A percentile compares a stretch with the other conserved stretches of the same genome.
phyloP scores from a whole-genome alignment of 2,113 vertebrate species.

The Rhinogobius similis region DNA sequence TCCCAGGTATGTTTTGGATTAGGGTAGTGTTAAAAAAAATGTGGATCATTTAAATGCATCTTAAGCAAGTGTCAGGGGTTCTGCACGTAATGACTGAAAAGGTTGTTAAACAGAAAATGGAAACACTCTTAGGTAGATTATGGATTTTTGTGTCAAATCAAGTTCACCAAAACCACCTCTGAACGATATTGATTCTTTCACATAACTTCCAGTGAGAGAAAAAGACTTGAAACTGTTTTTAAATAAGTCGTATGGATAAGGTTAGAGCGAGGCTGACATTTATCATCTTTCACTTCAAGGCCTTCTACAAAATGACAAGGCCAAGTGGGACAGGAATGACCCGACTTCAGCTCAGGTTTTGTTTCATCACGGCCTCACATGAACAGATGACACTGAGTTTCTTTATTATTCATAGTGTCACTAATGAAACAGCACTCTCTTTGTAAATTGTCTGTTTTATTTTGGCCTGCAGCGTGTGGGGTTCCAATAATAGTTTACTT shows the following conservation, averaged over 20 bases:
- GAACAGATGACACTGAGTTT: not conserved
- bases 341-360: constrained; percentile 8
- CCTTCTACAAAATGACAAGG: constrained; percentile 10
- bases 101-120: not conserved
- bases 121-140: no score
- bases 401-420: not conserved
- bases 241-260: not conserved
- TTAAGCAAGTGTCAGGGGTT: no score
- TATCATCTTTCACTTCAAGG: constrained; percentile 10
- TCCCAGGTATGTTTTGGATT: no score
- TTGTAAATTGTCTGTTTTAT: not conserved
- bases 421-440: not conserved
- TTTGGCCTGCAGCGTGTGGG: constrained; percentile 5
- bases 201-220: not conserved
- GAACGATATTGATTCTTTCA: constrained; percentile 2
- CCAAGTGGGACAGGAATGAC: constrained; percentile 4
- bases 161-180: not conserved
- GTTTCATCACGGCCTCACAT: not conserved
- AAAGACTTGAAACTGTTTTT: not conserved
- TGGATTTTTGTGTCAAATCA: not conserved
- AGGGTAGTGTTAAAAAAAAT: no score
- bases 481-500: constrained; percentile 5
- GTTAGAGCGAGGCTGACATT: constrained; percentile 12
- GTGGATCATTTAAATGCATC: no score
- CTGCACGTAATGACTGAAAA: not conserved